A percentile compares a stretch with the other conserved stretches of the same genome.
Evolutionary conservation across 2,113 vertebrate genomes (phyloP).

Genomic region (Coturnix japonica): DNA sequence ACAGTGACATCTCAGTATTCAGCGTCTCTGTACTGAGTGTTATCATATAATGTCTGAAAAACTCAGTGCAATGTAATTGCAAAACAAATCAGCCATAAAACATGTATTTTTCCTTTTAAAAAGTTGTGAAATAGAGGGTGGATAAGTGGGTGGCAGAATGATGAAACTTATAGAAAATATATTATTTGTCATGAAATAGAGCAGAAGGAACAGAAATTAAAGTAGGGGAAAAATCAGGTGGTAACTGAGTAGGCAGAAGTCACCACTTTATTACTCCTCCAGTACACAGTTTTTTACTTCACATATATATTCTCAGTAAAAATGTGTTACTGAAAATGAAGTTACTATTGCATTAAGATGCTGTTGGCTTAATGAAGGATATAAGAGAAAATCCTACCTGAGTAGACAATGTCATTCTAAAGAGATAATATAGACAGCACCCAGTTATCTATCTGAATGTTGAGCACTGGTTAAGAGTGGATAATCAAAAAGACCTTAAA

Average conservation of each 20-base stretch:
- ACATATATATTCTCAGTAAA: conserved; percentile 4
- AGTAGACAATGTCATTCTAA: conserved; percentile 16
- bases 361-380: conserved; percentile 16
- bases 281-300: conserved; percentile 24
- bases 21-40: not conserved
- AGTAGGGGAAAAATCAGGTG: conserved; percentile 10
- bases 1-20: not conserved
- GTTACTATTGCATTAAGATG: conserved; percentile 49
- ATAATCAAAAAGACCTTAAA: not conserved
- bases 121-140: conserved; percentile 65
- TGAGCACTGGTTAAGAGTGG: not conserved
- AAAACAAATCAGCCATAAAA: conserved; percentile 50
- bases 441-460: conserved; percentile 17
- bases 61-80: not conserved
- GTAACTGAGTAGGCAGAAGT: conserved; percentile 51
- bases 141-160: conserved; percentile 67
- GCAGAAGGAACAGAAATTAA: conserved; percentile 48
- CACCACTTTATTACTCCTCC: conserved; percentile 50
- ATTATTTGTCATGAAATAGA: conserved; percentile 61
- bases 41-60: conserved; percentile 40
- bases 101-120: conserved; percentile 67
- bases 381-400: not conserved
- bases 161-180: conserved; percentile 49
- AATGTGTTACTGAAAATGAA: conserved; percentile 16
- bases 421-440: not conserved